These are phyloP conservation scores for Phoebastria nigripes DNA, from an alignment of 2,797 vertebrate species.

Conservation along the genomic window DNA sequence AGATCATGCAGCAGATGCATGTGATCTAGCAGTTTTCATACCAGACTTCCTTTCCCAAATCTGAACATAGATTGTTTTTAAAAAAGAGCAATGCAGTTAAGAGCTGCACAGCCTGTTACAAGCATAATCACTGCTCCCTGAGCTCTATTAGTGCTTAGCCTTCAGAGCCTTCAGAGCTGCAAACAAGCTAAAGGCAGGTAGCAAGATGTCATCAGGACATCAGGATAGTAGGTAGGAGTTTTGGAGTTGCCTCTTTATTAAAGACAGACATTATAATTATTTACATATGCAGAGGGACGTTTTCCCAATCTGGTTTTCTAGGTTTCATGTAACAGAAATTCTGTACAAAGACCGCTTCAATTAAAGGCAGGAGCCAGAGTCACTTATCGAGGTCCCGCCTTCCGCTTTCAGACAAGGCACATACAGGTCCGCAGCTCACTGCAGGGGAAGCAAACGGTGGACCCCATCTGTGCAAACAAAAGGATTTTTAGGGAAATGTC, in stretches of 20 bases:
- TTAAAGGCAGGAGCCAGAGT: not conserved
- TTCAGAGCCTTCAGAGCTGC: not conserved
- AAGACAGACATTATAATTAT: not conserved
- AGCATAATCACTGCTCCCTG: fast-evolving
- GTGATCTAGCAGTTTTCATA: not conserved
- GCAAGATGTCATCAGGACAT: not conserved
- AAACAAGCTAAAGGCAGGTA: not conserved
- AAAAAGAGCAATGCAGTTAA: not conserved
- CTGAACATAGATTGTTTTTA: not conserved
- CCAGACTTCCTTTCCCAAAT: not conserved
- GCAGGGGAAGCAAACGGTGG: not conserved
- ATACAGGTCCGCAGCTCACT: fast-evolving
- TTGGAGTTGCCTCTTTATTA: not conserved
- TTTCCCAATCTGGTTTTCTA: not conserved
- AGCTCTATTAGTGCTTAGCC: not conserved
- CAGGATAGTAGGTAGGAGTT: fast-evolving
- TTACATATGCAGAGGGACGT: not conserved
- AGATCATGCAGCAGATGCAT: not conserved
- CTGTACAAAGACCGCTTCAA: not conserved
- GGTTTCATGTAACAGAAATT: not conserved
- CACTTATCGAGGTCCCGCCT: fast-evolving
- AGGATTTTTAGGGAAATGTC: not conserved
- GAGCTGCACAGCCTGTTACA: not conserved
- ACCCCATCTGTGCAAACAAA: not conserved
- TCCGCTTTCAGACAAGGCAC: not conserved